Evolutionary conservation across 2,113 vertebrate genomes (phyloP).

Genomic region (Castor canadensis): DNA sequence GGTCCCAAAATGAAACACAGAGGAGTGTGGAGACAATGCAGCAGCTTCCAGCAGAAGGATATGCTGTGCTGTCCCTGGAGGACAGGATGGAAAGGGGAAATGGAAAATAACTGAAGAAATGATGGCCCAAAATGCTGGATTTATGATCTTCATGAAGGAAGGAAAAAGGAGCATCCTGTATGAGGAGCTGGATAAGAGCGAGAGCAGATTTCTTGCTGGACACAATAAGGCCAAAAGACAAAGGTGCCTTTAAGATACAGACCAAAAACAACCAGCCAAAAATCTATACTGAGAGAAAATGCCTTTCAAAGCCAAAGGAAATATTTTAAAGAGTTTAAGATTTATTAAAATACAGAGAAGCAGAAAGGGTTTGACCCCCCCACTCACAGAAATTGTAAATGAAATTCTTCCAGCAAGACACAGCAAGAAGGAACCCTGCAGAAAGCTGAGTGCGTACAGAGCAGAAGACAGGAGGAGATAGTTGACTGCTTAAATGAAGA

Average conservation of each 20-base stretch:
- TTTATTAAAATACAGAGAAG: neutral
- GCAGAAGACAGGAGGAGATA: neutral
- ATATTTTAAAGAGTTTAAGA: neutral
- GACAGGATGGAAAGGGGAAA: neutral
- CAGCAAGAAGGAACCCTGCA: accelerated
- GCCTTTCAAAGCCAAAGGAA: neutral
- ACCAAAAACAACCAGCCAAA: neutral
- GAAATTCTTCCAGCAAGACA: neutral
- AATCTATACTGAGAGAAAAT: neutral
- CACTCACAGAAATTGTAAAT: neutral
- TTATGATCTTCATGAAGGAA: neutral
- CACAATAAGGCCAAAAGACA: neutral
- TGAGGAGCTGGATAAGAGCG: neutral
- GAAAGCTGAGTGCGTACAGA: neutral
- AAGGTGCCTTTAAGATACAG: neutral
- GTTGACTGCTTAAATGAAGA: no score
- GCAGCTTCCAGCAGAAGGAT: accelerated
- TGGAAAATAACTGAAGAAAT: no score
- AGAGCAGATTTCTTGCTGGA: neutral
- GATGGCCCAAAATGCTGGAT: neutral
- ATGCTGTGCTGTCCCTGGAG: accelerated
- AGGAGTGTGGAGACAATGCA: neutral
- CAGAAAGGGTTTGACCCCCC: neutral
- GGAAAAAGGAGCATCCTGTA: no score
- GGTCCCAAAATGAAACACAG: neutral